Percentiles rank a stretch among this genome's conserved stretches.
Evolutionary conservation across 2,113 vertebrate genomes (phyloP).

Genomic region (Hyperopisus bebe): DNA sequence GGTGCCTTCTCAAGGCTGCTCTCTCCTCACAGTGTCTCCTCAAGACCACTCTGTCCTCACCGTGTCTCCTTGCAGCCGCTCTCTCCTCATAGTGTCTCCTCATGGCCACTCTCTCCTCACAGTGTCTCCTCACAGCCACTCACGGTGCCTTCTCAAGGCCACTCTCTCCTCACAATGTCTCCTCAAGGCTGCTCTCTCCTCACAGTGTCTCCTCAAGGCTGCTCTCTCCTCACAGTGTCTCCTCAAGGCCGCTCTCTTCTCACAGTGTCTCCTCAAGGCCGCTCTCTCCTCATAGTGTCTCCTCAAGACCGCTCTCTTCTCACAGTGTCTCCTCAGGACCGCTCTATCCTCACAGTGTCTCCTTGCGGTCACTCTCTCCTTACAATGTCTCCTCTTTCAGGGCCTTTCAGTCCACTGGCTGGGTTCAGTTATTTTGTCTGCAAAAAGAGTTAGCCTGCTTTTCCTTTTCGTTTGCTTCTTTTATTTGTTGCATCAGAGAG

Average conservation of each 20-base stretch:
- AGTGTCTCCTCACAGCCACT: not conserved
- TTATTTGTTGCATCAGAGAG: conserved; percentile 29
- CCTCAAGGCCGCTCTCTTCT: not conserved
- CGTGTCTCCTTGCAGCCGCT: no score
- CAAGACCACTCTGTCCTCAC: no score
- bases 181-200: not conserved
- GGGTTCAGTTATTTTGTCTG: conserved; percentile 18
- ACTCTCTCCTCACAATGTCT: not conserved
- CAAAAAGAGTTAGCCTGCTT: conserved; percentile 26
- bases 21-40: no score
- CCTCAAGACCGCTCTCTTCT: not conserved
- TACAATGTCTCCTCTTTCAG: conserved; percentile 30
- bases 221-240: conserved; percentile 17
- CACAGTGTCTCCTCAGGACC: fast-evolving
- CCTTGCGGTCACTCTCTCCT: not conserved
- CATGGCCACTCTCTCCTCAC: not conserved
- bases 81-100: no score
- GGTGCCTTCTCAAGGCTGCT: no score
- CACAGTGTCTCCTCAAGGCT: no score
- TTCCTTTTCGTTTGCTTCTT: conserved; percentile 42
- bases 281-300: not conserved
- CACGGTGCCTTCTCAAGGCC: not conserved
- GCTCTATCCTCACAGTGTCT: not conserved
- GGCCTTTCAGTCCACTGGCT: conserved; percentile 45
- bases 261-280: not conserved